Evolutionary conservation across 2,113 vertebrate genomes (phyloP).

Genomic region (Tapirus terrestris): DNA sequence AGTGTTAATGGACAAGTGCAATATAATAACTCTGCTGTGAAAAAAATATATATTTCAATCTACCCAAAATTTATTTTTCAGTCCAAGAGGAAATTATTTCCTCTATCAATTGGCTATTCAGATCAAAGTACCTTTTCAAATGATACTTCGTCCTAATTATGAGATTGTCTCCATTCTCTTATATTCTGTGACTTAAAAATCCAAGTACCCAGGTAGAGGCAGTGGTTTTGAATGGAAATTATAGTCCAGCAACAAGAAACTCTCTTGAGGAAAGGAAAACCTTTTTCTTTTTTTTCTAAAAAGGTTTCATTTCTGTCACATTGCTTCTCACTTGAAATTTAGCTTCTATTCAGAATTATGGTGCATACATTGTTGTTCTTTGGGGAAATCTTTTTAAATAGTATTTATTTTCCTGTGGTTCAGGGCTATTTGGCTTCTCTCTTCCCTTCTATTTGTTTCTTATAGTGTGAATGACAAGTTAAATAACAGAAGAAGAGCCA

Average conservation of each 20-base stretch:
- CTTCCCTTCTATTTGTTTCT: slow-evolving; percentile 61
- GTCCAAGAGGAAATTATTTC: slow-evolving; percentile 53
- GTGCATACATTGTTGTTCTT: slow-evolving; percentile 60
- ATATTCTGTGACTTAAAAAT: slow-evolving; percentile 27
- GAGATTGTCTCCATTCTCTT: not conserved
- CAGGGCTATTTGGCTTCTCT: slow-evolving; percentile 60
- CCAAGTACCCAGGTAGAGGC: not conserved
- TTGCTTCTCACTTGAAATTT: slow-evolving; percentile 62
- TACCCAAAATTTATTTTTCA: not conserved
- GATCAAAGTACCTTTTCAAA: slow-evolving; percentile 29
- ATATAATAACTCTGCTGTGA: not conserved
- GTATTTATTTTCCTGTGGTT: slow-evolving; percentile 72
- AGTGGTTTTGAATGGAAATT: slow-evolving; percentile 46
- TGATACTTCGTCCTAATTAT: slow-evolving; percentile 43
- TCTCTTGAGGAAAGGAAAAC: slow-evolving; percentile 58
- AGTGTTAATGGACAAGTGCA: not conserved
- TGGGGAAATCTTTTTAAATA: slow-evolving; percentile 68
- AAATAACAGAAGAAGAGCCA: slow-evolving; percentile 60
- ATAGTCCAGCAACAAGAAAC: slow-evolving; percentile 40
- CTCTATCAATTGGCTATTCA: slow-evolving; percentile 5
- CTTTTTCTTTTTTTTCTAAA: slow-evolving; percentile 31
- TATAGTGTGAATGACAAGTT: slow-evolving; percentile 58
- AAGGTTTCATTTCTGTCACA: slow-evolving; percentile 61
- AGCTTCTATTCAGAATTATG: slow-evolving; percentile 65
- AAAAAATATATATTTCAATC: not conserved